phyloP scores from a whole-genome alignment of 1,140 invertebrate species.

The Sitophilus oryzae region DNA sequence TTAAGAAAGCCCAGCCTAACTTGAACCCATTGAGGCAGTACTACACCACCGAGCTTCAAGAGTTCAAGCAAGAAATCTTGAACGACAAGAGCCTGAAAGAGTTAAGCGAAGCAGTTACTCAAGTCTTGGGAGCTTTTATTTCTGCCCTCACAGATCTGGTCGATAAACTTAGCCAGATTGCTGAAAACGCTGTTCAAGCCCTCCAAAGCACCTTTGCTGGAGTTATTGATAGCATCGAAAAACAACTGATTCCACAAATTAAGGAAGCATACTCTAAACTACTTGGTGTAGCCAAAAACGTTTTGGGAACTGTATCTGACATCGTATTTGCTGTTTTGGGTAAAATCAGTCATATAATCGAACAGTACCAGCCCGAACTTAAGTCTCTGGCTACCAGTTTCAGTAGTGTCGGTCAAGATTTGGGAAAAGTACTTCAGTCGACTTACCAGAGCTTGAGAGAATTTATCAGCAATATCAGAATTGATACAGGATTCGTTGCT shows the following conservation, averaged over 20 bases:
- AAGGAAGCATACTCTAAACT: constrained; percentile 52
- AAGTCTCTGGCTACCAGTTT: constrained; percentile 54
- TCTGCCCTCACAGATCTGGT: constrained; percentile 47
- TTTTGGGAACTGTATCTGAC: constrained; percentile 48
- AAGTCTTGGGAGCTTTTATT: constrained; percentile 46
- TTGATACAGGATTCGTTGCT: constrained; percentile 51
- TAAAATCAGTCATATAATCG: constrained; percentile 49
- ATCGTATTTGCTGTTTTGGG: constrained; percentile 49
- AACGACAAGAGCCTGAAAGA: constrained; percentile 60
- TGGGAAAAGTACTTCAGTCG: constrained; percentile 49
- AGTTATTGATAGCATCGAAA: constrained; percentile 48
- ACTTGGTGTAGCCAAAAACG: constrained; percentile 38
- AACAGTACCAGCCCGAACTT: constrained; percentile 59
- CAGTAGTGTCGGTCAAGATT: constrained; percentile 41
- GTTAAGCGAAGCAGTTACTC: constrained; percentile 58
- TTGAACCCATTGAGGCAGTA: constrained; percentile 52
- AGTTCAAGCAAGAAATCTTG: constrained; percentile 57
- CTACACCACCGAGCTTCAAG: constrained; percentile 54
- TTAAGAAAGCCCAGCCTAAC: constrained; percentile 56
- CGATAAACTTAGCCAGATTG: constrained; percentile 45
- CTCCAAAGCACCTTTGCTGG: constrained; percentile 43
- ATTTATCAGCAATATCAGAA: constrained; percentile 49
- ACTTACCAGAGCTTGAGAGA: constrained; percentile 44
- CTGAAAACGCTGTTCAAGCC: constrained; percentile 44
- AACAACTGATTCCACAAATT: constrained; percentile 52